These are phyloP conservation scores for Nasonia vitripennis DNA, from an alignment of 1,140 invertebrate genomes.

Conservation along the genomic window DNA sequence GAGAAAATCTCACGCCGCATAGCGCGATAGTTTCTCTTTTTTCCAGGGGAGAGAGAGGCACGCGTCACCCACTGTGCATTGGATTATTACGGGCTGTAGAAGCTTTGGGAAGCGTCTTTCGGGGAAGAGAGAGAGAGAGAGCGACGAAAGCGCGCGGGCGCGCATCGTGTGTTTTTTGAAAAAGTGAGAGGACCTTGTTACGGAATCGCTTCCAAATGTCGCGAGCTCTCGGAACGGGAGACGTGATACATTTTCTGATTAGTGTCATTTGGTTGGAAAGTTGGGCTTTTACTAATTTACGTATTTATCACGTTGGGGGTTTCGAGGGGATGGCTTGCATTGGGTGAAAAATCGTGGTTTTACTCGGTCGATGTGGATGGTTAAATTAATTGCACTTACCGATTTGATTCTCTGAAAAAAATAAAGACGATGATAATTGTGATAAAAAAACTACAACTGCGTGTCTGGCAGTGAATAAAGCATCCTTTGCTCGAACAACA, in stretches of 20 bases:
- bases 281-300: neutral
- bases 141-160: slow-evolving; percentile 38
- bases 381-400: too few species aligned
- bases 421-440: too few species aligned
- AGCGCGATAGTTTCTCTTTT: slow-evolving; percentile 25
- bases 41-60: neutral
- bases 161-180: slow-evolving; percentile 5
- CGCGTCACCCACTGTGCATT: slow-evolving; percentile 16
- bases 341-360: too few species aligned
- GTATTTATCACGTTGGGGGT: too few species aligned
- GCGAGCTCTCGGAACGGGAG: neutral
- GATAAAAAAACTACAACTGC: too few species aligned
- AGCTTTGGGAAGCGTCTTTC: slow-evolving; percentile 11
- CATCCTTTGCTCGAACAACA: too few species aligned
- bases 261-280: neutral
- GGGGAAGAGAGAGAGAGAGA: slow-evolving; percentile 25
- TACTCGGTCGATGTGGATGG: too few species aligned
- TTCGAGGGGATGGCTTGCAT: too few species aligned
- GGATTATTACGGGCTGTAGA: neutral
- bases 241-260: slow-evolving; percentile 10
- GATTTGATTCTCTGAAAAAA: too few species aligned
- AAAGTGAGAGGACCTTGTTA: slow-evolving; percentile 53
- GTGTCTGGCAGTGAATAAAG: too few species aligned
- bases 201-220: slow-evolving; percentile 44
- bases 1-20: neutral